phyloP scores from a whole-genome alignment of 2,888 invertebrate genomes.

The Aphelenchoides bicaudatus region DNA sequence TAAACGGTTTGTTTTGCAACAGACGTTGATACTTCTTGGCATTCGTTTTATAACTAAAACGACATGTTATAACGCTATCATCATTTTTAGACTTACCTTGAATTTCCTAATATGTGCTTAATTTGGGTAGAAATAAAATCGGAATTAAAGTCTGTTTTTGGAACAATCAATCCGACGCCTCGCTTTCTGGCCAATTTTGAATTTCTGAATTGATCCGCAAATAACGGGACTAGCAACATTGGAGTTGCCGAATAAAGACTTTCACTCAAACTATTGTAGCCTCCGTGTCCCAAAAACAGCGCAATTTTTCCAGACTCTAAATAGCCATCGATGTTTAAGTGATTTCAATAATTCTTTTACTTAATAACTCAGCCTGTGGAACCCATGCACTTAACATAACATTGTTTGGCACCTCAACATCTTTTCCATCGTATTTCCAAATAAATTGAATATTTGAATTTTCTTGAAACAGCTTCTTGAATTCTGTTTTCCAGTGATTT shows the following conservation, averaged over 20 bases:
- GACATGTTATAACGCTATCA: background rate
- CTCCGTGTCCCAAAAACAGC: background rate
- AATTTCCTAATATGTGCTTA: background rate
- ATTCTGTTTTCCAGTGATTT: background rate
- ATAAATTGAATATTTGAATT: background rate
- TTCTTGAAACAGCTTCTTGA: background rate
- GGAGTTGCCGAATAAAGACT: background rate
- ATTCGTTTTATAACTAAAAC: background rate
- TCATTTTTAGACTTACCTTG: background rate
- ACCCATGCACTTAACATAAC: background rate
- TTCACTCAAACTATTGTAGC: constrained; percentile 14
- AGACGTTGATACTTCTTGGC: constrained; percentile 1
- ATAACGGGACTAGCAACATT: background rate
- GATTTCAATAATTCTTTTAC: no score
- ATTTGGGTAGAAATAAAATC: background rate
- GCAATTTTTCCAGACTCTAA: background rate
- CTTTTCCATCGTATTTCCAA: constrained; percentile 13
- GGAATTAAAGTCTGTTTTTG: background rate
- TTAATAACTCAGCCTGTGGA: background rate
- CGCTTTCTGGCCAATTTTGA: constrained; percentile 4
- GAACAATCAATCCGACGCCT: constrained; percentile 2
- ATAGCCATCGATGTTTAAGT: background rate
- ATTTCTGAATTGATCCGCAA: constrained; percentile 8
- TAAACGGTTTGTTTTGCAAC: constrained; percentile 11
- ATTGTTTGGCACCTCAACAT: background rate